A percentile compares a stretch with the other conserved stretches of the same genome.
Evolutionary conservation across 2,797 vertebrate species (phyloP).

Genomic region (Eremophila alpestris): DNA sequence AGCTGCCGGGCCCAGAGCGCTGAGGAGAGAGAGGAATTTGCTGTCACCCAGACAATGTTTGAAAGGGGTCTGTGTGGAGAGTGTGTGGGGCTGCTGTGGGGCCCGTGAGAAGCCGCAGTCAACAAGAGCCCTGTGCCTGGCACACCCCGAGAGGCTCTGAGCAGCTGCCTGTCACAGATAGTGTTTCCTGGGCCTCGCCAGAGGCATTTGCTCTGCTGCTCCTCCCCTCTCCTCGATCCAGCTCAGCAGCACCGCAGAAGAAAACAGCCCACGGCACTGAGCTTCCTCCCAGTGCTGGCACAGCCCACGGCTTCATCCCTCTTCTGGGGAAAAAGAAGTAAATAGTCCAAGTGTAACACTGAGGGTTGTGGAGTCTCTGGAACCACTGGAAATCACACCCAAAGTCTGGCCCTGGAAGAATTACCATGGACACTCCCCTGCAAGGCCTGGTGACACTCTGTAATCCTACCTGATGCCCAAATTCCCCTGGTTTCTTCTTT

Average conservation of each 20-base stretch:
- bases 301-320: neutral
- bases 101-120: neutral
- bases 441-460: too few relatives aligned
- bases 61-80: neutral
- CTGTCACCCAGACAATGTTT: neutral
- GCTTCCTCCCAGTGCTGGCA: neutral
- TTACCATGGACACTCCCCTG: too few relatives aligned
- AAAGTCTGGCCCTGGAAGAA: too few relatives aligned
- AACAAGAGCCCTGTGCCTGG: neutral
- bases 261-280: neutral
- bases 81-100: fast-evolving
- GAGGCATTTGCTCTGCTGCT: neutral
- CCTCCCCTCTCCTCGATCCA: fast-evolving
- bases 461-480: too few relatives aligned
- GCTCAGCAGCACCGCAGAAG: fast-evolving
- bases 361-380: neutral
- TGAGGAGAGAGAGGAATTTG: neutral
- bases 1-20: neutral
- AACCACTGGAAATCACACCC: too few relatives aligned
- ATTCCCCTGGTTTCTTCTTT: too few relatives aligned
- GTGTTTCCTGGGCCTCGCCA: neutral
- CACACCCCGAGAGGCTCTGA: neutral
- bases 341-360: neutral
- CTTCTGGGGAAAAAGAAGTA: neutral
- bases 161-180: conserved; percentile 37